Evolutionary conservation across 2,113 vertebrate species (phyloP), one percentile per base, ranked within the genome.

Genomic region (Falco punctatus): DNA sequence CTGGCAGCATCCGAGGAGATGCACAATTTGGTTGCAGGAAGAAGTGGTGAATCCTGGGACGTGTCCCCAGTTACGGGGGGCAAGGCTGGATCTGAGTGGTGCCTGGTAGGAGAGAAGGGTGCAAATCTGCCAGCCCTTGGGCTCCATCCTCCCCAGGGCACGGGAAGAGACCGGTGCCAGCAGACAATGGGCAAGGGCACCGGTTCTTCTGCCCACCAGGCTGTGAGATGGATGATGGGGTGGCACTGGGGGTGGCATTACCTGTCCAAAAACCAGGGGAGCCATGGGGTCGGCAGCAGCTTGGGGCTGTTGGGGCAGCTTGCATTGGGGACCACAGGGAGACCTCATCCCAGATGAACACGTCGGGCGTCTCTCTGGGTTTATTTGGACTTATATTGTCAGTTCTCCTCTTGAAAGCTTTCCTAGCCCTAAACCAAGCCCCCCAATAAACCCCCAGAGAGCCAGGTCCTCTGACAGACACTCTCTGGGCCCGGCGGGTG

Each of bases 381-480:
- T 61, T 78, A 83, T 54, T 14, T 33, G 73, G 78, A 72, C 92
- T 94, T 75, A 48, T 66, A 28, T 26, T 30, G 10, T n/a, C 79
- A 58, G 42, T 54, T 86, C 54, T 86, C 54, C 57, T 48, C 64
- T 57, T 48, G 55, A 86, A 78, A 81, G 69, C 74, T 88, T 32
- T n/a, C 59, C 61, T 35, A 71, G 81, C 70, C 79, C 84, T 66
- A 73, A 72, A 75, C 40, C 70, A 88, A 75, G 75, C 81, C 62
- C 54, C 79, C 84, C 62, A 58, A 82, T 65, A 88, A 94, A 77
- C 55, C 64, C 70, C 3, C 79, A 94, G 66, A 42, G 74, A 64
- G 55, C 52, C 83, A 88, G 87, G 72, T 71, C 71, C 74, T 52
- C 66, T 52, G 75, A 74, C 87, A 96, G 95, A 96, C 91, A 84